Evolutionary conservation across 2,797 vertebrate genomes (phyloP).

Genomic region (Phaenicophaeus curvirostris): DNA sequence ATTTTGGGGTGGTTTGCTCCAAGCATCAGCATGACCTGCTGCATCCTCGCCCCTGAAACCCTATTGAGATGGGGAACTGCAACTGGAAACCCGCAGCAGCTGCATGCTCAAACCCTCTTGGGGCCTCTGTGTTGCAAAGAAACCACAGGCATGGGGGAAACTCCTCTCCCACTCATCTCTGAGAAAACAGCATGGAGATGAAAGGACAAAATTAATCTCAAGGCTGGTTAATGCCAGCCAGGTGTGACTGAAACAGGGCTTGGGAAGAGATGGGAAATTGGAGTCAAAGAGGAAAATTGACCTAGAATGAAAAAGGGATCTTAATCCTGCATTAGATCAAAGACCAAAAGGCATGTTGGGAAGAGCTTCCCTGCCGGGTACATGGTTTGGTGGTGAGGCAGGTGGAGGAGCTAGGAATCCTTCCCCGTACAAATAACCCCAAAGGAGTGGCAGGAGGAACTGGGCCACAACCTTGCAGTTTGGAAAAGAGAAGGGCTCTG

Average conservation of each 20-base stretch:
- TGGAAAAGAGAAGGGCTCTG: neutral
- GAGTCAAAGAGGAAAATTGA: neutral
- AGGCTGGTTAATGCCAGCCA: neutral
- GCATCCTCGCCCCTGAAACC: neutral
- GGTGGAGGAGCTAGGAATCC: neutral
- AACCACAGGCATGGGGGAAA: neutral
- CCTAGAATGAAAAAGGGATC: neutral
- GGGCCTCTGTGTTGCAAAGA: neutral
- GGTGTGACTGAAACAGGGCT: neutral
- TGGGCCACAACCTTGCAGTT: neutral
- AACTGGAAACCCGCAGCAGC: fast-evolving
- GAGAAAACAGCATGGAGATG: neutral
- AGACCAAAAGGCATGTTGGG: neutral
- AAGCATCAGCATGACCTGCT: fast-evolving
- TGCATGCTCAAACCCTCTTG: neutral
- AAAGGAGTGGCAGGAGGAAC: neutral
- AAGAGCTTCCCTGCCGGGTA: neutral
- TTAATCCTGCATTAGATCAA: neutral
- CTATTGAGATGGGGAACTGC: neutral
- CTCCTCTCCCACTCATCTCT: neutral
- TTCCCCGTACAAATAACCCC: neutral
- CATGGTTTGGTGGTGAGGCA: neutral
- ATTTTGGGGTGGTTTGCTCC: neutral
- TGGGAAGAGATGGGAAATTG: neutral
- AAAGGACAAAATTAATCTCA: neutral